Conservation (phyloP, 2,888 invertebrate genomes). For the Aphrophora alni region DNA sequence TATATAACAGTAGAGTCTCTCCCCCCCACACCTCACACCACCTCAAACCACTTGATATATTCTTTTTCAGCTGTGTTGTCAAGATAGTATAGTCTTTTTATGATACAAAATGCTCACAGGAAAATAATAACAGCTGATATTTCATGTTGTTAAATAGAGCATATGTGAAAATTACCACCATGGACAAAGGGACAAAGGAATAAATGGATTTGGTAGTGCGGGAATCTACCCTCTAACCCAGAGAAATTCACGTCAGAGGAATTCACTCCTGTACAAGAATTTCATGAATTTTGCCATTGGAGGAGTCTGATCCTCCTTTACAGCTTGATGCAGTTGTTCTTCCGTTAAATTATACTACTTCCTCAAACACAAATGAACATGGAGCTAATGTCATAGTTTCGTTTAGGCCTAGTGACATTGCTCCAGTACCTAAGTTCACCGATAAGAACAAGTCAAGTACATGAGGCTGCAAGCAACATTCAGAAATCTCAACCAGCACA, state of each 20-base stretch:
- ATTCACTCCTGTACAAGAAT: background rate
- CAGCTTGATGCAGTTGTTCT: too few species aligned
- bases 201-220: background rate
- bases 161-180: background rate
- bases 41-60: conserved; percentile 44
- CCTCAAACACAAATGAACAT: background rate
- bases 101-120: background rate
- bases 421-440: background rate
- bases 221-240: background rate
- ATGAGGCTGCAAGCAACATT: background rate
- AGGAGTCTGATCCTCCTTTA: too few species aligned
- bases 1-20: background rate
- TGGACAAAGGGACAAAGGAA: background rate
- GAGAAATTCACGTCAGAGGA: background rate
- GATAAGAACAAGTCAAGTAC: background rate
- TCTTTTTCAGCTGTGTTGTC: background rate
- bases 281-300: background rate
- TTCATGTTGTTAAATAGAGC: background rate
- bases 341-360: background rate
- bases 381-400: background rate
- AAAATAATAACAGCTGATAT: background rate
- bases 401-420: background rate
- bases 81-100: conserved; percentile 44
- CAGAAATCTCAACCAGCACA: background rate
- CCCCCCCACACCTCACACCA: conserved; percentile 41